A percentile compares a stretch with the other conserved stretches of the same genome.
Evolutionary conservation across 2,797 vertebrate species (phyloP).

Genomic region (Neoniphon sammara): DNA sequence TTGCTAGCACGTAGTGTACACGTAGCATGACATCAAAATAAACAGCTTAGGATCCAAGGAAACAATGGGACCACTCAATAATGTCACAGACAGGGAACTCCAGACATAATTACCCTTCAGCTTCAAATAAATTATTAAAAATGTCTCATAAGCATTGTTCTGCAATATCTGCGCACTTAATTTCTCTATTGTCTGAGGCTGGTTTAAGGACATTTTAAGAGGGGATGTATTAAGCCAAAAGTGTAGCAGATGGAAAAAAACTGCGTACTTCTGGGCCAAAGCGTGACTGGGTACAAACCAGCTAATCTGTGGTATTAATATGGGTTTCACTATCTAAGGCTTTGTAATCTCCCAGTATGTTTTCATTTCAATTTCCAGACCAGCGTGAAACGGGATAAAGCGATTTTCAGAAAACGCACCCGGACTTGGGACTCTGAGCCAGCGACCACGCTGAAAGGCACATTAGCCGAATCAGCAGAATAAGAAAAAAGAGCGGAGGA

Average conservation of each 20-base stretch:
- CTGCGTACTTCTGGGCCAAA: slow-evolving; percentile 35
- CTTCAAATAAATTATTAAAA: slow-evolving; percentile 15
- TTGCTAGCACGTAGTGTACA: slow-evolving; percentile 28
- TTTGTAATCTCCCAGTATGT: slow-evolving; percentile 64
- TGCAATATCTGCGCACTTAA: neutral
- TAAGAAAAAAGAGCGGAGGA: slow-evolving; percentile 43
- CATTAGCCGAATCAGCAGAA: slow-evolving; percentile 54
- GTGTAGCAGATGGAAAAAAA: slow-evolving; percentile 24
- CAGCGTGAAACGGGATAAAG: slow-evolving; percentile 66
- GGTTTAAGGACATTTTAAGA: slow-evolving; percentile 30
- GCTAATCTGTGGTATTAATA: slow-evolving; percentile 62
- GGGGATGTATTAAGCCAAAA: slow-evolving; percentile 20
- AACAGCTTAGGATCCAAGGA: slow-evolving; percentile 40
- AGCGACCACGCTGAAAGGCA: slow-evolving; percentile 41
- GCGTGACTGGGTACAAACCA: slow-evolving; percentile 54
- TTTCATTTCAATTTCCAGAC: slow-evolving; percentile 68
- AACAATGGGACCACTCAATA: slow-evolving; percentile 49
- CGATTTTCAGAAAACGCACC: slow-evolving; percentile 64
- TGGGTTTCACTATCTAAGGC: slow-evolving; percentile 50
- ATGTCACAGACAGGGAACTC: slow-evolving; percentile 17
- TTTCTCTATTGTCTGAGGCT: slow-evolving; percentile 30
- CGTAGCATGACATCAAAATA: slow-evolving; percentile 45
- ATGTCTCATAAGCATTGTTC: slow-evolving; percentile 9
- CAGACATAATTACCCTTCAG: slow-evolving; percentile 27
- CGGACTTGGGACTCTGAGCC: slow-evolving; percentile 43